Evolutionary conservation across 2,113 vertebrate genomes (phyloP).

Genomic region (Enhydra lutris): DNA sequence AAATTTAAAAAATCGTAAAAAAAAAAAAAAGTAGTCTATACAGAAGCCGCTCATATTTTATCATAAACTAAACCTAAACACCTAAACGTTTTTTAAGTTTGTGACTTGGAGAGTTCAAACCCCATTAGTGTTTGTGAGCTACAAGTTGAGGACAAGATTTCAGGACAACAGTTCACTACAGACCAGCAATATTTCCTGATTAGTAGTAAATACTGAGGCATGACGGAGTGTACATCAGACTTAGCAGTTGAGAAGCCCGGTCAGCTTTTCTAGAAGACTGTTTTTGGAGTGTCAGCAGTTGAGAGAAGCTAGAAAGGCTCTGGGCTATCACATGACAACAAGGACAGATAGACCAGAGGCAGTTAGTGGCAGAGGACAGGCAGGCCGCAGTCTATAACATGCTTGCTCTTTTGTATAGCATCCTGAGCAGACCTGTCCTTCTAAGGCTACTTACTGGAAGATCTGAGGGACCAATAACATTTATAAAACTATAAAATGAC

Average conservation of each 20-base stretch:
- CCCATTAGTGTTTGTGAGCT: background rate
- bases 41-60: background rate
- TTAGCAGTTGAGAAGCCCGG: background rate
- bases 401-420: background rate
- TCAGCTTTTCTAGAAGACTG: background rate
- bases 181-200: background rate
- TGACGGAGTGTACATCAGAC: background rate
- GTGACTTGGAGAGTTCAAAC: background rate
- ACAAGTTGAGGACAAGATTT: background rate
- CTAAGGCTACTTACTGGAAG: background rate
- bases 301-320: background rate
- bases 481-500: background rate
- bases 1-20: too few species aligned
- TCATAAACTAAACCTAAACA: background rate
- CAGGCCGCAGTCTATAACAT: background rate
- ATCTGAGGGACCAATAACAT: background rate
- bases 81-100: background rate
- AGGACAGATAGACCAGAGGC: background rate
- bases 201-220: background rate
- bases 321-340: background rate
- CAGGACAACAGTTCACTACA: background rate
- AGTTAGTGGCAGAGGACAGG: background rate
- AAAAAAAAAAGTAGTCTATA: background rate
- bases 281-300: background rate
- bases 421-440: background rate